Base-by-base conservation (phyloP, 2,888 invertebrate species). In the Epinotia bilunana region DNA sequence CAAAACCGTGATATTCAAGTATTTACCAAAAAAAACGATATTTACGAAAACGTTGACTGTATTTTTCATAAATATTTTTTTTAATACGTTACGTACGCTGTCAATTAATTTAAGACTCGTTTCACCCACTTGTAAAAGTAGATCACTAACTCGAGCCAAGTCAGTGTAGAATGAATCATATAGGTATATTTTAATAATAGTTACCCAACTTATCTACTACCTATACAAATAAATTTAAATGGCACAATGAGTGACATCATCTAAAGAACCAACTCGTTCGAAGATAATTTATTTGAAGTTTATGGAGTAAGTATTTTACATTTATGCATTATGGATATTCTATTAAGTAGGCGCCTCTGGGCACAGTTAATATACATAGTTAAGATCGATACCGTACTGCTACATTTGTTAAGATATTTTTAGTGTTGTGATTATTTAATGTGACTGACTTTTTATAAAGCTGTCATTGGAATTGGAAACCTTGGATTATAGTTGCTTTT, bases 161-260 rank as follows among this genome's bases (percentile, higher is more conserved):
- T 53, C 53, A n/a, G n/a, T n/a, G 53, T 6, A 7, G 53, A n/a
- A 39, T 72, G 64, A 72, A 64, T 72, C 72, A 72, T 23, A 20
- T 57, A n/a, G n/a, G 2, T 20, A 62, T 3, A 72, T 64, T 72
- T 72, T n/a, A 64, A 72, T 72, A 72, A 72, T 72, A 57, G 39
- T 53, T 71, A 71, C 63, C 46, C 63, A 57, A 57, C 3, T 55
- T 33, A 28, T 28, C 23, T 28, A 28, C 23, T 28, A 33, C 6
- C 16, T 49, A 70, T 46, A 63, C 67, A 73, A 60, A 73, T 61
- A 67, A 61, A 65, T 72, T 72, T 58, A 72, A 67, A 73, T 73
- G 65, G 53, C 73, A 67, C 72, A 57, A 46, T 18, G n/a, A 58
- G 46, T 72, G 73, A 73, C 73, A 63, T 73, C 73, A 73, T 68